A percentile compares a stretch with the other conserved stretches of the same genome.
phyloP scores from a whole-genome alignment of 1,140 invertebrate species.

The Trichonephila inaurata region DNA sequence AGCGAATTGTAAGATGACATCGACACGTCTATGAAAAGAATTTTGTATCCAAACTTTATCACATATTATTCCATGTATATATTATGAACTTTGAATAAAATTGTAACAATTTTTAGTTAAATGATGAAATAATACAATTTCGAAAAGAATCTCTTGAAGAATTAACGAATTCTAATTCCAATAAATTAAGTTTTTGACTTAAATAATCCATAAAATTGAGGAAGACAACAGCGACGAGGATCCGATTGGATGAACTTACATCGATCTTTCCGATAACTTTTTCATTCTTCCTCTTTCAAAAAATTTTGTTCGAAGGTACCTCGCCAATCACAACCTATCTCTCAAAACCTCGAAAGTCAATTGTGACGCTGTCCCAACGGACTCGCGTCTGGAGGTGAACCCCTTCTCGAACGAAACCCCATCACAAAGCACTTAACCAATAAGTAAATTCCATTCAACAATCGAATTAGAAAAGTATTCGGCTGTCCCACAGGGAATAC shows the following conservation, averaged over 20 bases:
- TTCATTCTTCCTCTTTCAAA: not conserved
- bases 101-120: no score
- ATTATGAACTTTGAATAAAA: no score
- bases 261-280: conserved; percentile 7
- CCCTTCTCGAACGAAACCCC: conserved; percentile 37
- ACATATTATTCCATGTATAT: no score
- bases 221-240: not conserved
- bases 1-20: no score
- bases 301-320: not conserved
- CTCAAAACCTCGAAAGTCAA: conserved; percentile 43
- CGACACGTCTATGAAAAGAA: no score
- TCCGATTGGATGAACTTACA: conserved; percentile 3
- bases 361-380: conserved; percentile 19
- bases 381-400: not conserved
- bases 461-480: conserved; percentile 73
- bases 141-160: not conserved
- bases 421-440: conserved; percentile 75
- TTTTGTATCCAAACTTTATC: no score
- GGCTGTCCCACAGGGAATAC: conserved; percentile 7
- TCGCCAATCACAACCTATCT: conserved; percentile 36
- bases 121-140: no score
- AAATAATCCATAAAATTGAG: not conserved
- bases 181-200: not conserved
- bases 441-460: conserved; percentile 74
- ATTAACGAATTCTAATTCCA: not conserved